Evolutionary conservation across 2,888 invertebrate genomes (phyloP), one percentile per base, ranked within the genome.

Genomic region (Oasisia sp.): DNA sequence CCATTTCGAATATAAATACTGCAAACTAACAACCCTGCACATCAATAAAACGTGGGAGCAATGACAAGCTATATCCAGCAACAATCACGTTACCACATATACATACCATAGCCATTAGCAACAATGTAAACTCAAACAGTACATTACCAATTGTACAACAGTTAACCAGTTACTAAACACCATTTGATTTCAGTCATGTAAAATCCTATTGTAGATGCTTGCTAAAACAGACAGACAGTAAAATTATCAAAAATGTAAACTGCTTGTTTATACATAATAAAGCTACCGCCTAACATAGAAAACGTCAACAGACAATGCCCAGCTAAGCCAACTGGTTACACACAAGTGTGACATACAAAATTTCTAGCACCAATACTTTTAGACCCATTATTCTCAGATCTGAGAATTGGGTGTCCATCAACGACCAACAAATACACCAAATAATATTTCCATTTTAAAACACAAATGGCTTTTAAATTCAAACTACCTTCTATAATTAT

Each of bases 11-110:
- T 27, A 74, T 27, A 50, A 50, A 50, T 50, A 74, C 7, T 74
- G 74, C n/a, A 74, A 74, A 74, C 74, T 74, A 74, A 74, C 74
- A 74, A 74, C 74, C 27, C 74, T 74, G 74, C 74, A 74, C n/a
- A 7, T 27, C 74, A 74, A 74, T 27, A 74, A 74, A 74, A 74
- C 27, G 27, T 74, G 27, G 74, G 5, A 27, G 74, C 27, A 74
- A 74, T 74, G 27, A 74, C 74, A 74, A 27, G 27, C 27, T 50
- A 50, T 50, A 50, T 50, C 11, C 50, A 50, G 11, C 50, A 50
- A 38, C 38, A 38, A 1, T 38, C 38, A 38, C 38, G 38, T 38
- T 38, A 38, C 38, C 38, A 38, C 38, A 38, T 1, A 38, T 38
- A 38, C 38, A 38, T 38, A 38, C 38, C 4, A 4, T 38, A 38